Conservation (phyloP, 2,888 invertebrate genomes). For the Lithophane socia region DNA sequence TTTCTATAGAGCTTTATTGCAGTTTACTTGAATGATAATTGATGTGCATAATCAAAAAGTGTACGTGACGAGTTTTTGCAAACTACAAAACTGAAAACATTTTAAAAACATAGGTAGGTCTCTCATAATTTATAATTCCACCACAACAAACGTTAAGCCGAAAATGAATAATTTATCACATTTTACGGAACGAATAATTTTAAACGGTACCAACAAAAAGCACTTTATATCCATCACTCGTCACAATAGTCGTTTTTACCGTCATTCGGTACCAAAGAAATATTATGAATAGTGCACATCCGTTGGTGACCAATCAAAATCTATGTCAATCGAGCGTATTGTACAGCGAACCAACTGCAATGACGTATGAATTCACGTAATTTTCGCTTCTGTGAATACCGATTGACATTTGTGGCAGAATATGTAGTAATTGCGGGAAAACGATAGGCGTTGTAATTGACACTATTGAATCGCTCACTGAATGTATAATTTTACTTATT, state of each 20-base stretch:
- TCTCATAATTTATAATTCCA: not conserved
- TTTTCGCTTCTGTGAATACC: conserved; percentile 42
- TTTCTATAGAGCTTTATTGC: not conserved
- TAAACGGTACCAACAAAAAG: not conserved
- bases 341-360: conserved; percentile 35
- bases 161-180: not conserved
- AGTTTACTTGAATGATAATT: not conserved
- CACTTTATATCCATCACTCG: conserved; percentile 3
- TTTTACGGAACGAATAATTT: not conserved
- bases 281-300: conserved; percentile 59
- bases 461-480: conserved; percentile 12
- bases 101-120: no score
- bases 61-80: not conserved
- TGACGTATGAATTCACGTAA: conserved; percentile 30
- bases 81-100: not conserved
- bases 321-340: conserved; percentile 55
- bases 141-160: not conserved
- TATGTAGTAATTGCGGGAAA: conserved; percentile 17
- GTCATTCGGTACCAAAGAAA: conserved; percentile 14
- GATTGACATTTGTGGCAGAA: conserved; percentile 25
- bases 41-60: not conserved
- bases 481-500: conserved; percentile 19
- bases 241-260: conserved; percentile 33
- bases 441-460: conserved; percentile 18
- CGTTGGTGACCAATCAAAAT: conserved; percentile 57